These are phyloP conservation scores for Tribolium freemani DNA, from an alignment of 2,888 invertebrate genomes.

Conservation along the genomic window DNA sequence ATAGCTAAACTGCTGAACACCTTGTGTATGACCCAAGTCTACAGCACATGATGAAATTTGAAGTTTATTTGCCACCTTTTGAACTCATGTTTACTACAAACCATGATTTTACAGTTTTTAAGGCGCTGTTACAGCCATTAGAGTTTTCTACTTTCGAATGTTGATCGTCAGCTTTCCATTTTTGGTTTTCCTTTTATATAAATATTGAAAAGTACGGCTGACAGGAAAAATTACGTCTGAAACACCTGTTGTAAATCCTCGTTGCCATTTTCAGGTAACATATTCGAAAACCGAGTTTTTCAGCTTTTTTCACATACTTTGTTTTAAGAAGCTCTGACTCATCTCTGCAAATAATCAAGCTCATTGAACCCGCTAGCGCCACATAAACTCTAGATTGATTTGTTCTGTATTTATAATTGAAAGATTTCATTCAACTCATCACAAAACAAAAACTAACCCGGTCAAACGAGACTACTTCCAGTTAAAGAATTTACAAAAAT, in stretches of 20 bases:
- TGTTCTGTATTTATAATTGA: constrained; percentile 24
- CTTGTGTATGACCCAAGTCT: too few species aligned
- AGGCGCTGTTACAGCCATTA: too few species aligned
- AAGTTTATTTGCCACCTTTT: too few species aligned
- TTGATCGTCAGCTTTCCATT: not conserved
- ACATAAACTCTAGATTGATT: constrained; percentile 18
- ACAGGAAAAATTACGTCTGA: not conserved
- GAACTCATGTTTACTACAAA: too few species aligned
- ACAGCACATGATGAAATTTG: too few species aligned
- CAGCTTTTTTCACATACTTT: too few species aligned
- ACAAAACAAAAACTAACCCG: constrained; percentile 14
- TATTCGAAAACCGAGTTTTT: too few species aligned
- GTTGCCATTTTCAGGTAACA: not conserved
- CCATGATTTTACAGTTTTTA: too few species aligned
- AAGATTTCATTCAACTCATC: constrained; percentile 14
- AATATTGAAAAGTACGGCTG: not conserved
- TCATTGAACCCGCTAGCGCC: constrained; percentile 4
- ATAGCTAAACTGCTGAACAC: too few species aligned
- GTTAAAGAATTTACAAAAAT: constrained; percentile 6
- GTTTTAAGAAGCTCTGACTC: too few species aligned
- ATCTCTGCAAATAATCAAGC: not conserved
- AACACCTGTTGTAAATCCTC: constrained; percentile 9
- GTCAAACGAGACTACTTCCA: not conserved
- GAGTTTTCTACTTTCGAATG: not conserved
- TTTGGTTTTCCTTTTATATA: not conserved